Percentiles rank a stretch among this genome's conserved stretches.
These are phyloP conservation scores for Troides aeacus DNA, from an alignment of 2,888 invertebrate genomes.

Conservation along the genomic window DNA sequence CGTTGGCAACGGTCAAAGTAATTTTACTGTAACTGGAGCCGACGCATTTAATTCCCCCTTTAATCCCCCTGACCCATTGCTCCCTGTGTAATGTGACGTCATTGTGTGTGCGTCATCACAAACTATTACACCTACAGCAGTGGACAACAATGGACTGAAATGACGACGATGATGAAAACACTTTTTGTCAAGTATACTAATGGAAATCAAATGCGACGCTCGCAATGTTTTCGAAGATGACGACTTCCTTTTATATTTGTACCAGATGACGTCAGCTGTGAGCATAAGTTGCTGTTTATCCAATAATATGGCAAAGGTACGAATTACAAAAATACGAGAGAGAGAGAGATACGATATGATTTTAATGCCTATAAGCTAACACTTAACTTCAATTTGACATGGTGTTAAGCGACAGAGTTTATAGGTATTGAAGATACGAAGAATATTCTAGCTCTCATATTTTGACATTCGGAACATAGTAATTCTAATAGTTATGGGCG, in stretches of 20 bases:
- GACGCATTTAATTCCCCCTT: constrained; percentile 15
- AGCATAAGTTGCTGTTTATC: not conserved
- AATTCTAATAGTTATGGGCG: too few relatives aligned
- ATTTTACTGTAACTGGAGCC: constrained; percentile 22
- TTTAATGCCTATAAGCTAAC: too few relatives aligned
- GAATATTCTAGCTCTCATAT: too few relatives aligned
- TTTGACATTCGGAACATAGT: too few relatives aligned
- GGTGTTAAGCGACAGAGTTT: too few relatives aligned
- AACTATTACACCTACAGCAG: not conserved
- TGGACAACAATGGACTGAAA: not conserved
- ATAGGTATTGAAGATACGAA: too few relatives aligned
- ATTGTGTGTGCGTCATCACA: not conserved
- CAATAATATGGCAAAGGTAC: not conserved
- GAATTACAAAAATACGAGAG: too few relatives aligned
- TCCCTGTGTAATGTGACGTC: not conserved
- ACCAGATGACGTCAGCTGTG: not conserved
- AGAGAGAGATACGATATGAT: too few relatives aligned
- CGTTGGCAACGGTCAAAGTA: constrained; percentile 25
- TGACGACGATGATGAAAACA: too few relatives aligned
- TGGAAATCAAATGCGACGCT: not conserved
- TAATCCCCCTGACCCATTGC: constrained; percentile 9
- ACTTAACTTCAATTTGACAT: too few relatives aligned
- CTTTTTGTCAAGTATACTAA: too few relatives aligned
- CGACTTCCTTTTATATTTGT: not conserved
- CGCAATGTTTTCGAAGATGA: not conserved